Conservation (phyloP, 2,888 invertebrate genomes). For the Drosophila pseudotalamancana region DNA sequence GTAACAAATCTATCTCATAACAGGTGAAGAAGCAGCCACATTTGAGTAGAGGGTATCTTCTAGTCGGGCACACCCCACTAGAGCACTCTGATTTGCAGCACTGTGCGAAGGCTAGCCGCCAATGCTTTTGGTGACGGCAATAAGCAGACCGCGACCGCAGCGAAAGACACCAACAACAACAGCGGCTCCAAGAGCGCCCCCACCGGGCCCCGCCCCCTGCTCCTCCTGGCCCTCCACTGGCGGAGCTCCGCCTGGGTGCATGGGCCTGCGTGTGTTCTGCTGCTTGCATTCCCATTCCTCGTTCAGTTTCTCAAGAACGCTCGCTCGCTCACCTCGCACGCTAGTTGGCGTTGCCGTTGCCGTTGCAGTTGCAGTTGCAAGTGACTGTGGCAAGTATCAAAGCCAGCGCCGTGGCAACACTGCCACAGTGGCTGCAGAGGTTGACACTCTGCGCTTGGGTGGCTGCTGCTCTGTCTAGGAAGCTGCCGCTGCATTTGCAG, state of each 20-base stretch:
- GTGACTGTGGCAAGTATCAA: constrained; percentile 17
- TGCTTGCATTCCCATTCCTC: constrained; percentile 65
- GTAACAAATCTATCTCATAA: no score
- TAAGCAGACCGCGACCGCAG: constrained; percentile 80
- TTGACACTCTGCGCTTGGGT: constrained; percentile 73
- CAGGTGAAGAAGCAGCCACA: no score
- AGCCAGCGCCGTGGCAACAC: constrained; percentile 11
- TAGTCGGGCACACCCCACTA: no score
- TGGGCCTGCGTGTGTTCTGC: constrained; percentile 78
- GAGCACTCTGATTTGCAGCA: no score
- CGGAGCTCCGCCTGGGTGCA: constrained; percentile 56
- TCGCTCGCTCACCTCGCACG: constrained; percentile 61
- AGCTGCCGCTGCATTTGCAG: constrained; percentile 29
- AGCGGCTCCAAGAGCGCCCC: constrained; percentile 5
- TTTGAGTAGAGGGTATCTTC: no score
- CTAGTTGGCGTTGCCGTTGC: constrained; percentile 20
- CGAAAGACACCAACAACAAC: constrained; percentile 52
- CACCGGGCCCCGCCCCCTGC: neutral
- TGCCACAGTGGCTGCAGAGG: constrained; percentile 36
- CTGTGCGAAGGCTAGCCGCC: constrained; percentile 65
- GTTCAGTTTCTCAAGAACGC: constrained; percentile 68
- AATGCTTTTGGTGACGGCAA: constrained; percentile 41
- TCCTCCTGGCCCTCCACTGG: neutral
- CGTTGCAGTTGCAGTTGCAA: constrained; percentile 10
- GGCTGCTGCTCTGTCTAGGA: constrained; percentile 54